Percentiles rank a stretch among this genome's conserved stretches.
Conservation (phyloP, 2,113 vertebrate genomes). For the Mohoua ochrocephala region DNA sequence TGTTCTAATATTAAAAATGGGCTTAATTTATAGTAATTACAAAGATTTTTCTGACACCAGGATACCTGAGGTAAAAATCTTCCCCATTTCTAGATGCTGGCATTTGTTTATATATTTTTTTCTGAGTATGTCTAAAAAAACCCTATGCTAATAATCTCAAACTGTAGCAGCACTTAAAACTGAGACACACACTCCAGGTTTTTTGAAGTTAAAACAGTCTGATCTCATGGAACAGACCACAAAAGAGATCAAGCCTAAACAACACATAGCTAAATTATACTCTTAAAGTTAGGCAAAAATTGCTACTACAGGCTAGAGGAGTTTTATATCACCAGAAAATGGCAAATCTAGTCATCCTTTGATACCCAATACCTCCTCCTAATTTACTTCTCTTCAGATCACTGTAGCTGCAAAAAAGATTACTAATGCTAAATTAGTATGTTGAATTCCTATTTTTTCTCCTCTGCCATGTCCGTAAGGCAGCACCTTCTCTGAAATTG, state of each 20-base stretch:
- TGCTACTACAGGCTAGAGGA: not conserved
- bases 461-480: not conserved
- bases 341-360: not conserved
- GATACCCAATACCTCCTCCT: not conserved
- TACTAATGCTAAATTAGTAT: not conserved
- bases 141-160: not conserved
- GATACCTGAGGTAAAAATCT: not conserved
- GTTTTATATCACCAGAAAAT: not conserved
- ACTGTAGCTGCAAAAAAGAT: not conserved
- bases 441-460: not conserved
- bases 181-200: not conserved
- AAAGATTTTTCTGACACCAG: not conserved
- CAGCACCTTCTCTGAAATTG: not conserved
- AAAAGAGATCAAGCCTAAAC: not conserved
- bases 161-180: not conserved
- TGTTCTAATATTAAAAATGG: not conserved
- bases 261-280: not conserved
- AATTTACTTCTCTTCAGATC: not conserved
- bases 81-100: not conserved
- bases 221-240: not conserved
- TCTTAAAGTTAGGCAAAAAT: not conserved
- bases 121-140: not conserved
- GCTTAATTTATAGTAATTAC: not conserved
- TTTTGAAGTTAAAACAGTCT: not conserved
- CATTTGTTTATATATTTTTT: not conserved